Conservation (phyloP, 2,888 invertebrate genomes). For the Lepidochrysops patricia region DNA sequence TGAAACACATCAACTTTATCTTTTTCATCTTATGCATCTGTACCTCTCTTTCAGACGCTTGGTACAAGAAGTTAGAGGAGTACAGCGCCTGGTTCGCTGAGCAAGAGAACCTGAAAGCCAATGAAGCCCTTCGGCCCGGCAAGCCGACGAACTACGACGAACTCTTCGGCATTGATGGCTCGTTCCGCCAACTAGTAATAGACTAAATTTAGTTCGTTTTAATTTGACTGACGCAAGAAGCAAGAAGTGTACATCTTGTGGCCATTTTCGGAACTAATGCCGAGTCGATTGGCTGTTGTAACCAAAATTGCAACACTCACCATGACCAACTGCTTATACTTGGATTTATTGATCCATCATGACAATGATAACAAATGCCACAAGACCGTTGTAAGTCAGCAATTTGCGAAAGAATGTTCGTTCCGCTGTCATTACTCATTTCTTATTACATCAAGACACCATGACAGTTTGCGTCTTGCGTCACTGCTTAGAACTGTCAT, state of each 20-base stretch:
- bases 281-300: too few species aligned
- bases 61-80: constrained; percentile 85
- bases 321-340: too few species aligned
- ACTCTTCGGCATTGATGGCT: constrained; percentile 91
- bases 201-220: constrained; percentile 65
- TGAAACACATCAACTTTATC: too few species aligned
- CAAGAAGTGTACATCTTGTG: too few species aligned
- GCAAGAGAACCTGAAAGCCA: constrained; percentile 84
- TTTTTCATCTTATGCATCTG: too few species aligned
- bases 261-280: too few species aligned
- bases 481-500: not conserved
- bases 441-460: too few species aligned
- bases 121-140: constrained; percentile 86
- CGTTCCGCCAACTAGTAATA: constrained; percentile 88
- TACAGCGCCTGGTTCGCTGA: constrained; percentile 87
- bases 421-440: not conserved
- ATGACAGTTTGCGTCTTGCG: not conserved
- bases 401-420: too few species aligned
- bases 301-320: too few species aligned
- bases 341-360: too few species aligned
- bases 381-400: too few species aligned
- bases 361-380: too few species aligned
- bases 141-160: constrained; percentile 90
- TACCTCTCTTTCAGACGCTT: constrained; percentile 73
- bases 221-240: not conserved